Evolutionary conservation across 2,113 vertebrate species (phyloP), one percentile per base, ranked within the genome.

Genomic region (Tupaia tana): DNA sequence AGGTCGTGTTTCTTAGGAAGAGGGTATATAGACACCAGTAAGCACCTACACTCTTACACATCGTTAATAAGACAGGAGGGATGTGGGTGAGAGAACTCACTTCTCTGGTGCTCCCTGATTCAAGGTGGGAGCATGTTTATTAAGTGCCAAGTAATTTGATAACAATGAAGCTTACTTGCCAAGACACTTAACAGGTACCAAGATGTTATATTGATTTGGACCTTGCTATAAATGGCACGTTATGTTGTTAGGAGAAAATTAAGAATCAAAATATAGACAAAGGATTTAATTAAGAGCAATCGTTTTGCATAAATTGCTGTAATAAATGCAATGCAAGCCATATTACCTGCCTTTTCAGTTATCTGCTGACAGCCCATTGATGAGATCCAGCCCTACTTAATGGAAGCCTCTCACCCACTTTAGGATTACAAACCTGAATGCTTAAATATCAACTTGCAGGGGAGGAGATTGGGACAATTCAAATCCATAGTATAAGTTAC

Each of bases 201-300:
- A 86, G 81, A 87, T 73, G 43, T 61, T 64, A 73, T 84, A 90
- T 82, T 82, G 91, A 94, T 91, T 78, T 74, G 61, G 94, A 75
- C 87, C 67, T 96, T 67, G 29, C 27, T 93, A 83, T 91, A 70
- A 87, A 93, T 25, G 56, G 71, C 27, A 70, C 69, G 52, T 89
- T 61, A 74, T 78, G 67, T 61, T 88, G 58, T 92, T 91, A 85
- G 63, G 73, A 69, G 67, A 94, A 87, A 94, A 86, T 96, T 84
- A 95, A 86, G 93, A 97, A 90, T 70, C 71, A 95, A 96, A 97
- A 96, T 29, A 75, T 54, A 69, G 31, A 67, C 59, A 91, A 82
- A 43, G 6, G 34, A 31, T 90, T 95, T 91, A 84, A 94, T 70
- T 64, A 91, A 89, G n/a, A 88, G n/a, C 66, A 71, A 43, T 89